Evolutionary conservation across 2,797 vertebrate species (phyloP).

Genomic region (Sarcoramphus papa): DNA sequence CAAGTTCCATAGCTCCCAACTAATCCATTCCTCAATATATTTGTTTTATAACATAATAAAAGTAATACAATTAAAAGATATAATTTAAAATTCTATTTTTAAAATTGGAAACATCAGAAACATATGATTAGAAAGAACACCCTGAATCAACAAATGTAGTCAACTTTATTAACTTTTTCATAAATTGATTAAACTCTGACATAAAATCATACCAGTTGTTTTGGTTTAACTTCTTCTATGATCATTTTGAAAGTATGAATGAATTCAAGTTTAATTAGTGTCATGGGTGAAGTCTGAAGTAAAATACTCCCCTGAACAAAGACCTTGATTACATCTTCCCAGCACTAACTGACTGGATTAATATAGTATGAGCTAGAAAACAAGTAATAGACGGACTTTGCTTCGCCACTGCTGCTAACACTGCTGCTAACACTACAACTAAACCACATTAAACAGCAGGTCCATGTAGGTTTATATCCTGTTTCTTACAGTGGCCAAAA

Average conservation of each 20-base stretch:
- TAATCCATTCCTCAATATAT: neutral
- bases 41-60: neutral
- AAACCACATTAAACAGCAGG: neutral
- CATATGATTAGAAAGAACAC: neutral
- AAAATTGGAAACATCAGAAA: neutral
- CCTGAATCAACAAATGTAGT: neutral
- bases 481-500: neutral
- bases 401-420: neutral
- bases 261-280: neutral
- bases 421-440: neutral
- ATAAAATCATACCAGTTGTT: neutral
- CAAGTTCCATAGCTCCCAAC: neutral
- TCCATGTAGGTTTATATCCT: neutral
- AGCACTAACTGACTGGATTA: neutral
- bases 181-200: neutral
- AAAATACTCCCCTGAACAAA: fast-evolving
- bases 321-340: neutral
- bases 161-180: neutral
- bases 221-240: neutral
- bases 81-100: neutral
- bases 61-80: neutral
- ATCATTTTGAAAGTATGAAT: neutral
- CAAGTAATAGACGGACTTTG: neutral
- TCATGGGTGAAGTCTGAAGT: neutral
- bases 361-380: neutral